Evolutionary conservation across 2,113 vertebrate species (phyloP).

Genomic region (Caracal caracal): DNA sequence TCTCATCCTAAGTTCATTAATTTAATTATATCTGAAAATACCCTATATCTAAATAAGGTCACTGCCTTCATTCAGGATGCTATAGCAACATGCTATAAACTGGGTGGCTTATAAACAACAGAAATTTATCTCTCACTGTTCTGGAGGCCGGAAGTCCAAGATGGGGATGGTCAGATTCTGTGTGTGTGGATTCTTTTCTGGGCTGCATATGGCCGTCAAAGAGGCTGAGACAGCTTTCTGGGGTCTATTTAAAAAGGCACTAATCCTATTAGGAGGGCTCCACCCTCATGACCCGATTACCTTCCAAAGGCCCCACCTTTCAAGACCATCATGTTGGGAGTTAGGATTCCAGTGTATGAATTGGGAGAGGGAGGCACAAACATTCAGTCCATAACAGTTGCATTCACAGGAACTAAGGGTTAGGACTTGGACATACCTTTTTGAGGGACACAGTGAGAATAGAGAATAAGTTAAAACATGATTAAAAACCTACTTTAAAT

Average conservation of each 20-base stretch:
- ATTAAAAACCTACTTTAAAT: not conserved
- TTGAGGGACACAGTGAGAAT: not conserved
- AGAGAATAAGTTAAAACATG: not conserved
- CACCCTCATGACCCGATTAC: not conserved
- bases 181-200: not conserved
- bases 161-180: not conserved
- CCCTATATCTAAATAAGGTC: not conserved
- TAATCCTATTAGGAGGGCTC: not conserved
- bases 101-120: not conserved
- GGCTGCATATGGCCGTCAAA: not conserved
- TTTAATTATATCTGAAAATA: not conserved
- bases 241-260: not conserved
- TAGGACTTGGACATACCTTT: not conserved
- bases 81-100: not conserved
- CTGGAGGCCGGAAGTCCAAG: not conserved
- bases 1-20: not conserved
- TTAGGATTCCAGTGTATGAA: not conserved
- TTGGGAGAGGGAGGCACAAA: not conserved
- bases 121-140: not conserved
- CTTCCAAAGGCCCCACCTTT: not conserved
- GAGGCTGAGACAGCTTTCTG: not conserved
- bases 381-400: not conserved
- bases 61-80: not conserved
- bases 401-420: not conserved
- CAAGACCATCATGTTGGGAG: not conserved